phyloP scores from a whole-genome alignment of 2,113 vertebrate species.

The Podarcis raffonei region DNA sequence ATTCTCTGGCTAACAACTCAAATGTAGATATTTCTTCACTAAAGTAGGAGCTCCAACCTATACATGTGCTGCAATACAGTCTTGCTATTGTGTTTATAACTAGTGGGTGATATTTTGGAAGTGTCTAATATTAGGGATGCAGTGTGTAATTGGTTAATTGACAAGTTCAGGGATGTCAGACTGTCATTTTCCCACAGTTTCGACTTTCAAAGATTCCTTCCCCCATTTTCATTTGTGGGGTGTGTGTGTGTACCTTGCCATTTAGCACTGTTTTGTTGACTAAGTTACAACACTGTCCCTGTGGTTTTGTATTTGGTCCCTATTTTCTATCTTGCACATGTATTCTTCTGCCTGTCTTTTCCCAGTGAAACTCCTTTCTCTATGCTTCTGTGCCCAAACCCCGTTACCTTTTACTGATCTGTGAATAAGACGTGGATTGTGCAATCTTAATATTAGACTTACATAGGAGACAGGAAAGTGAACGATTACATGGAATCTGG shows the following conservation, averaged over 20 bases:
- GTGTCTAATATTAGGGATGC: not conserved
- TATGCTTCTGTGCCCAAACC: not conserved
- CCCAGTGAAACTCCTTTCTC: not conserved
- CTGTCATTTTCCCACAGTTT: not conserved
- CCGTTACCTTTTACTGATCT: not conserved
- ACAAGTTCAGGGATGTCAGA: not conserved
- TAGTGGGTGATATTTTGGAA: not conserved
- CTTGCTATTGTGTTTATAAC: not conserved
- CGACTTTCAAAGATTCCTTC: conserved; percentile 38
- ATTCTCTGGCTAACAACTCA: not conserved
- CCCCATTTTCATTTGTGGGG: too few relatives aligned
- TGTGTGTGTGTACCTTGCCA: too few relatives aligned
- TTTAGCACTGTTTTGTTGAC: not conserved
- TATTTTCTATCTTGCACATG: not conserved
- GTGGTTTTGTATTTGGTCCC: not conserved
- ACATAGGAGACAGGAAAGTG: conserved; percentile 18
- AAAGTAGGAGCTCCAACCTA: not conserved
- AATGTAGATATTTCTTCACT: not conserved
- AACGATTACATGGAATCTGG: conserved; percentile 25
- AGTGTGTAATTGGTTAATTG: not conserved
- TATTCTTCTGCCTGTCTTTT: conserved; percentile 19
- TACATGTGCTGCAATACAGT: not conserved
- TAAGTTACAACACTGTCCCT: conserved; percentile 33
- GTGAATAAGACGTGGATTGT: conserved; percentile 14
- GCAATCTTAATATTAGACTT: conserved; percentile 18